These are phyloP conservation scores for Echeneis naucrates DNA, from an alignment of 2,797 vertebrate species.

Conservation along the genomic window DNA sequence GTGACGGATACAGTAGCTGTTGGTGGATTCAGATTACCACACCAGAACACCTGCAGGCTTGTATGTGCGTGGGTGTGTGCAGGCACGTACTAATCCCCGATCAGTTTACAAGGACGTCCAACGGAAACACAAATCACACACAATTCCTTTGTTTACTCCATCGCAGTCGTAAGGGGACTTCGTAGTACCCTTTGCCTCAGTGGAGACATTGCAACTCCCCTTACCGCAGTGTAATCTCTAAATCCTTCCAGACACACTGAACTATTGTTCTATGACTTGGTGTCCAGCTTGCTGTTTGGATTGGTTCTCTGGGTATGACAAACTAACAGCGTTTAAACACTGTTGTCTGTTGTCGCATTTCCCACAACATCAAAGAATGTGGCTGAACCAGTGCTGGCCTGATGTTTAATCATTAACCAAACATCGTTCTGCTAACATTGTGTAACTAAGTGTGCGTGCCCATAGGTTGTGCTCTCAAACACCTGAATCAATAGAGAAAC, in stretches of 20 bases:
- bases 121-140: constrained; percentile 21
- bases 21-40: constrained; percentile 48
- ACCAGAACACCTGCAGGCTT: constrained; percentile 38
- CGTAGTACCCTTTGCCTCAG: constrained; percentile 17
- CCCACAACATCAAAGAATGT: constrained; percentile 51
- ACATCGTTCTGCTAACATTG: constrained; percentile 12
- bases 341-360: constrained; percentile 22
- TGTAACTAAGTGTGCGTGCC: constrained; percentile 7
- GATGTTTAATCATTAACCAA: constrained; percentile 68
- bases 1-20: constrained; percentile 33
- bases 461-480: constrained; percentile 24
- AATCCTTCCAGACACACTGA: constrained; percentile 49
- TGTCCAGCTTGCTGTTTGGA: constrained; percentile 23
- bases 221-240: constrained; percentile 43
- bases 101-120: constrained; percentile 19
- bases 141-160: constrained; percentile 32
- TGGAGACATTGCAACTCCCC: constrained; percentile 34
- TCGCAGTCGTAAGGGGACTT: constrained; percentile 39
- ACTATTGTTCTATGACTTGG: constrained; percentile 50
- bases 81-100: not conserved
- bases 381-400: constrained; percentile 23
- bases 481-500: constrained; percentile 44
- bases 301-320: constrained; percentile 30
- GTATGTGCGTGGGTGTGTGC: constrained; percentile 13
- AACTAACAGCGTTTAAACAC: constrained; percentile 23